A percentile compares a stretch with the other conserved stretches of the same genome.
phyloP scores from a whole-genome alignment of 2,797 vertebrate genomes.

The Nyctalus aviator region DNA sequence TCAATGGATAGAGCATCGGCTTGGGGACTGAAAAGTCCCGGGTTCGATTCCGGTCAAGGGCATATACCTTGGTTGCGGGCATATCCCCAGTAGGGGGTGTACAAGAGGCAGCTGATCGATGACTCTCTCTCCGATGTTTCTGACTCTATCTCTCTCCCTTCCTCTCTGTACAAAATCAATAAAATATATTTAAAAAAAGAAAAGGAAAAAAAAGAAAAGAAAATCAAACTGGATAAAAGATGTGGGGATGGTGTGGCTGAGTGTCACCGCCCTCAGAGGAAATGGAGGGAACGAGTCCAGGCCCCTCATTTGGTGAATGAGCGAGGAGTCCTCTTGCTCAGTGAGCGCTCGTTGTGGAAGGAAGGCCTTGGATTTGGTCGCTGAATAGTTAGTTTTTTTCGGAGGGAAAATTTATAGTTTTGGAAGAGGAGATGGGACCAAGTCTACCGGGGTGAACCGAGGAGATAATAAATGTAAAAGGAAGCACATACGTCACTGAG shows the following conservation, averaged over 20 bases:
- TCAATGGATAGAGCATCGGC: no score
- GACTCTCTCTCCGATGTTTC: no score
- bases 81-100: no score
- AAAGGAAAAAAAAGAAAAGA: no score
- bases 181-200: no score
- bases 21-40: no score
- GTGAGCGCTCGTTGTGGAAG: neutral
- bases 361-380: neutral
- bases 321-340: neutral
- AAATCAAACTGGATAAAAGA: neutral
- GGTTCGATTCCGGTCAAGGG: no score
- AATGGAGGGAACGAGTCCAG: neutral
- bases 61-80: no score
- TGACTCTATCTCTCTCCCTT: no score
- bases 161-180: no score
- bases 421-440: neutral
- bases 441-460: neutral
- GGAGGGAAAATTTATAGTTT: neutral
- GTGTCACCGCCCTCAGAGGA: neutral
- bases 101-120: no score
- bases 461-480: neutral
- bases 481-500: neutral
- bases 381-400: neutral
- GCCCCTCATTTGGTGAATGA: neutral
- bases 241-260: neutral